Conservation (phyloP, 1,140 invertebrate species). For the Lucilia sericata region DNA sequence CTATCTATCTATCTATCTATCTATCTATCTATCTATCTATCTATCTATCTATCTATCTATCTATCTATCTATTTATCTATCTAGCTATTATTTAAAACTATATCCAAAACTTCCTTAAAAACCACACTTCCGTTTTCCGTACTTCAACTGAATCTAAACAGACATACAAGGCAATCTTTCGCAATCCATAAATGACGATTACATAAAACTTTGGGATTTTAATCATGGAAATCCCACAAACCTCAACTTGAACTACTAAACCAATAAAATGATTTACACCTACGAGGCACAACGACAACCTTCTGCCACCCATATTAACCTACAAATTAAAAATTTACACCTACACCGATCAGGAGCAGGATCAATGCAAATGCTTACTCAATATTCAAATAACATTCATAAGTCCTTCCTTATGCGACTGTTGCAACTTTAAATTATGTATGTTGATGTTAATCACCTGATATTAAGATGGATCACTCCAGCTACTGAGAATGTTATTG, state of each 20-base stretch:
- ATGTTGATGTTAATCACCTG: background rate
- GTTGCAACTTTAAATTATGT: too few species aligned
- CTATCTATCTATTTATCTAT: too few species aligned
- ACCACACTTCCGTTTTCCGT: too few species aligned
- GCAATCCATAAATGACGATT: background rate
- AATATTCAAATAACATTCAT: background rate
- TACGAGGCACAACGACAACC: slow-evolving; percentile 3
- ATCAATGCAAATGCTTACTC: background rate
- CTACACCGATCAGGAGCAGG: background rate
- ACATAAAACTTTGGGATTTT: background rate
- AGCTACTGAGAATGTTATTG: background rate
- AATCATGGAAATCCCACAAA: slow-evolving; percentile 17
- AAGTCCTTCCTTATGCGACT: background rate
- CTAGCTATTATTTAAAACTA: too few species aligned
- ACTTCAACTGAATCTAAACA: background rate
- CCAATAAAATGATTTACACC: slow-evolving; percentile 61
- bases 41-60: too few species aligned
- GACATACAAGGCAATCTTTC: background rate
- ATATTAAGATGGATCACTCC: background rate
- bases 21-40: too few species aligned
- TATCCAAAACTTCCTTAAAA: too few species aligned
- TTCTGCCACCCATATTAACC: background rate
- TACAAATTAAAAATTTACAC: slow-evolving; percentile 21
- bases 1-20: too few species aligned
- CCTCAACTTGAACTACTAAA: slow-evolving; percentile 50